A percentile compares a stretch with the other conserved stretches of the same genome.
These are phyloP conservation scores for Monochamus alternatus DNA, from an alignment of 2,888 invertebrate species.

Conservation along the genomic window DNA sequence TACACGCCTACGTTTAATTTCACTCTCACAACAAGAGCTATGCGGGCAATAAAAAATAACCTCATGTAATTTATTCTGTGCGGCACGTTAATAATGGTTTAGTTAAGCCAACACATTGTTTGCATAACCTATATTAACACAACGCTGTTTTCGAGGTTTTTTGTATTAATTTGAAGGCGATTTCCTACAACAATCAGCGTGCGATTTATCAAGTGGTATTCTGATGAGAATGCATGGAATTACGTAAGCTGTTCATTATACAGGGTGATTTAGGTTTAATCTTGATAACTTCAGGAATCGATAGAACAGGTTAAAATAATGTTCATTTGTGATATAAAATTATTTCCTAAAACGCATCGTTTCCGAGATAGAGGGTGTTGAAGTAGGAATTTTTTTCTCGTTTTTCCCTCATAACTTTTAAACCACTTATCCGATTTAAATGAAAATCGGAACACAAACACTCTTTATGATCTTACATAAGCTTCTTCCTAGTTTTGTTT, in stretches of 20 bases:
- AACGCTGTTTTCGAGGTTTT: neutral
- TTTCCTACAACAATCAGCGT: neutral
- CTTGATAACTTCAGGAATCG: too few relatives aligned
- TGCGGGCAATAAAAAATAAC: neutral
- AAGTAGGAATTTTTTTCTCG: too few relatives aligned
- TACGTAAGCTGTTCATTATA: neutral
- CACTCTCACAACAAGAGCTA: neutral
- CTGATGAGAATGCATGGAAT: neutral
- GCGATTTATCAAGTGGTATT: neutral
- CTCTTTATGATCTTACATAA: too few relatives aligned
- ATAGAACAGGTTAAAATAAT: too few relatives aligned
- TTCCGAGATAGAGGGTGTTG: too few relatives aligned
- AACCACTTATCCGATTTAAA: too few relatives aligned
- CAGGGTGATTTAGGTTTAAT: too few relatives aligned
- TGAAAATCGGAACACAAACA: too few relatives aligned
- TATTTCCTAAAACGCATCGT: too few relatives aligned
- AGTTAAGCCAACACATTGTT: constrained; percentile 2
- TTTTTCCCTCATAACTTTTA: too few relatives aligned
- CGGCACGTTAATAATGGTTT: neutral
- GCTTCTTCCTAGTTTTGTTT: too few relatives aligned
- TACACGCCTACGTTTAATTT: neutral
- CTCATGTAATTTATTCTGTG: neutral
- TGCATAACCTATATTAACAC: neutral
- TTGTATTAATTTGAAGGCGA: neutral
- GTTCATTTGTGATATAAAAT: too few relatives aligned